Evolutionary conservation across 1,140 invertebrate genomes (phyloP), one percentile per base, ranked within the genome.

Genomic region (Bombyx mandarina): DNA sequence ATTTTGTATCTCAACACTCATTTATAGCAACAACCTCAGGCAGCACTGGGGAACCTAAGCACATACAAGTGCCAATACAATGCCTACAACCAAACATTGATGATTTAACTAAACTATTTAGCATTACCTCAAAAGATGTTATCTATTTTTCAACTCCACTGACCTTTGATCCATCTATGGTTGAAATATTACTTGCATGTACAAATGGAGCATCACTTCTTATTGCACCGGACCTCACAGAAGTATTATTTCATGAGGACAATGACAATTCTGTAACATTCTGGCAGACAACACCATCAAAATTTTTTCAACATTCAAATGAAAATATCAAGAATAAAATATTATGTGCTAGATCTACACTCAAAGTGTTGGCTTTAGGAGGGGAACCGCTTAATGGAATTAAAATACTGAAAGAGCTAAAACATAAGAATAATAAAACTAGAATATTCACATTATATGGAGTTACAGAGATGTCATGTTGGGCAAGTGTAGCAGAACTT

Each of bases 391-490:
- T 92, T 61, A 89, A 89, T 58, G 83, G 83, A 57, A 57, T 82
- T 3, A 74, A 84, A 51, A 73, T 83, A 57, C 58, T 91, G 43
- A 75, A 64, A 45, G 78, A 83, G 54, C 88, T 90, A 59, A 91
- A 87, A 76, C 67, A 88, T 69, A 45, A 63, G 26, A 62, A 78
- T 3, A 92, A 90, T 76, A 77, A 70, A 59, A 92, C 91, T 10
- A 86, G 71, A 73, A 82, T 96, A 55, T 94, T 90, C 78, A 95
- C 94, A 80, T 78, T 95, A 54, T 96, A 96, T 90, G 95, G 95
- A 55, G 92, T 95, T 18, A 95, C 94, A 45, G 95, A 96, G 86
- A 89, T 96, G 52, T 96, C 94, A 6, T 95, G 94, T 77, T 96
- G 95, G 95, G 92, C 94, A 2, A 92, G 91, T 67, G 88, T 91